These are phyloP conservation scores for Catocala sponsa DNA, from an alignment of 2,888 invertebrate genomes.

Conservation along the genomic window DNA sequence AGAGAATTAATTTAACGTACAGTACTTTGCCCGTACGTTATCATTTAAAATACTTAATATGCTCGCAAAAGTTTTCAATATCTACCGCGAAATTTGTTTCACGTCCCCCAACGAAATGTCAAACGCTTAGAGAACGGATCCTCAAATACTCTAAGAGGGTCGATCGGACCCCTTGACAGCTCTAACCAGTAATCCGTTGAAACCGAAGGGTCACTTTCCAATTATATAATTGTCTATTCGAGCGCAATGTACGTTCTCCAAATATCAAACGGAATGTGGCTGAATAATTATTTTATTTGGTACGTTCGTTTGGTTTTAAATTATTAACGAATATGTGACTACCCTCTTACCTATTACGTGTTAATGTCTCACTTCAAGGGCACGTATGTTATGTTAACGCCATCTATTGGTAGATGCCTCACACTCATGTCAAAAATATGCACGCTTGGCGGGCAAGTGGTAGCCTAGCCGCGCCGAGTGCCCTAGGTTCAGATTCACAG, in stretches of 20 bases:
- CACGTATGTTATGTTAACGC: too few relatives aligned
- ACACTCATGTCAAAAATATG: too few relatives aligned
- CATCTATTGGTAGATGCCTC: too few relatives aligned
- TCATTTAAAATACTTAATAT: conserved; percentile 66
- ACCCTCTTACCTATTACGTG: not conserved
- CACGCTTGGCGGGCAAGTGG: too few relatives aligned
- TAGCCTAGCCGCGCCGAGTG: too few relatives aligned
- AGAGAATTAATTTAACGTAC: conserved; percentile 42
- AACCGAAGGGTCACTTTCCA: conserved; percentile 73
- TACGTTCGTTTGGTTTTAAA: not conserved
- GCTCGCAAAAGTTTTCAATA: conserved; percentile 64
- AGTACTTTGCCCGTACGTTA: conserved; percentile 42
- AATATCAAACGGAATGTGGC: conserved; percentile 54
- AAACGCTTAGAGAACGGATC: conserved; percentile 54
- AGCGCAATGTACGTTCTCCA: conserved; percentile 60
- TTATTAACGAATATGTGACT: not conserved
- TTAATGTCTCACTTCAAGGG: too few relatives aligned
- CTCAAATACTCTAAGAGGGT: conserved; percentile 59
- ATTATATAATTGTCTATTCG: conserved; percentile 72
- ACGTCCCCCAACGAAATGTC: conserved; percentile 73
- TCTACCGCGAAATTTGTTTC: conserved; percentile 76
- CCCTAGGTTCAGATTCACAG: too few relatives aligned
- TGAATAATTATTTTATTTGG: conserved; percentile 16
- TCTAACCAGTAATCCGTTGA: conserved; percentile 81
- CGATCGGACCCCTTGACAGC: conserved; percentile 71